Evolutionary conservation across 2,797 vertebrate species (phyloP), one percentile per base, ranked within the genome.

Genomic region (Staurois parvus): DNA sequence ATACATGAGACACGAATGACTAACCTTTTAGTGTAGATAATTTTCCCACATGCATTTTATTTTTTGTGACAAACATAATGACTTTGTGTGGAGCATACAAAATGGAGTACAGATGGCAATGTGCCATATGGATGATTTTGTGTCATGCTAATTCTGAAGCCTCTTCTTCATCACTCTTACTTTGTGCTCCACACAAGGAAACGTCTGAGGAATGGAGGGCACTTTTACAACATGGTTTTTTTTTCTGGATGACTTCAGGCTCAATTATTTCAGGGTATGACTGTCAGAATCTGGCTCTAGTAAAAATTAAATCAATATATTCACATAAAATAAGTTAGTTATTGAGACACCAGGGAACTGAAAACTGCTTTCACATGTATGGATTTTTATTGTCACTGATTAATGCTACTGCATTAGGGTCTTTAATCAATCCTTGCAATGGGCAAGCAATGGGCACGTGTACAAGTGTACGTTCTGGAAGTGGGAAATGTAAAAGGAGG

Each of bases 331-430:
- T 62, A 3, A 37, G 67, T 48, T 29, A 64, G n/a, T 48, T 62
- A 48, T 28, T 9, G 32, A 72, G n/a, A 42, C 34, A 72, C 34
- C 40, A 24, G 68, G 68, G 92, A 94, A 90, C 19, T 10, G 30
- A 40, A 28, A 28, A 56, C 74, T 34, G 52, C 21, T 66, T 73
- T 28, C 8, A 28, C 8, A 52, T 42, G n/a, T 79, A 73, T 84
- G 66, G 76, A 79, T 48, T 73, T 64, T 34, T 45, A 37, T 62
- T 73, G 68, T 48, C 68, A 79, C 9, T 79, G 84, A 85, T 74
- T 73, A 70, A 85, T 79, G 67, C 30, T 52, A n/a, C 77, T 56
- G 40, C 40, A 83, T 45, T 76, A 24, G 24, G 48, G 13, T 59
- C 32, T 67, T 69, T 56, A 67, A 59, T 59, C 64, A 56, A 29